phyloP scores from a whole-genome alignment of 2,888 invertebrate species.

The Adelphocoris suturalis region DNA sequence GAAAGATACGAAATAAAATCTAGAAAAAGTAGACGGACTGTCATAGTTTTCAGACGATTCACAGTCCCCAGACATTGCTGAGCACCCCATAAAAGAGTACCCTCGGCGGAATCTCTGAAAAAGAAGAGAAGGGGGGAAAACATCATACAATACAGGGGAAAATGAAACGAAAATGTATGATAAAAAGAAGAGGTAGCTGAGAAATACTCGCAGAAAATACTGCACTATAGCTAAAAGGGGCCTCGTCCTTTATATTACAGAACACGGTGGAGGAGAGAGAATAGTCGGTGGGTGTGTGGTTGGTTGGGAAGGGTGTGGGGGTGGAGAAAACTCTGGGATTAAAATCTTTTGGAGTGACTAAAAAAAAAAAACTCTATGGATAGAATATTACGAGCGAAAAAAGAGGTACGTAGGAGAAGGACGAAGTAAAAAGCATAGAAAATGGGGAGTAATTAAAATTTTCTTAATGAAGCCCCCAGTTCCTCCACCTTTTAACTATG shows the following conservation, averaged over 20 bases:
- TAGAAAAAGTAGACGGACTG: background rate
- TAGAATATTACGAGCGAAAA: background rate
- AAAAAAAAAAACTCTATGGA: constrained; percentile 23
- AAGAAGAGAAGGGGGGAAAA: background rate
- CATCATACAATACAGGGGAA: background rate
- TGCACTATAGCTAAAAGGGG: constrained; percentile 58
- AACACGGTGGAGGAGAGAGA: background rate
- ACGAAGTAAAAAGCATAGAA: constrained; percentile 37
- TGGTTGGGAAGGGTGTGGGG: background rate
- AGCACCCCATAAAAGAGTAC: background rate
- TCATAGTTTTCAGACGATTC: background rate
- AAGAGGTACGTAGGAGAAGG: background rate
- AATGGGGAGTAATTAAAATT: constrained; percentile 62
- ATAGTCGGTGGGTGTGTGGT: background rate
- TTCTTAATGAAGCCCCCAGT: constrained; percentile 35
- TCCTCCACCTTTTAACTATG: background rate
- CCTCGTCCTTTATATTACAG: constrained; percentile 47
- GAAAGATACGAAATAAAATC: too few relatives aligned
- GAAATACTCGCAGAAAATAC: constrained; percentile 54
- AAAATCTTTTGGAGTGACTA: constrained; percentile 63
- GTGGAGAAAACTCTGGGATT: constrained; percentile 45
- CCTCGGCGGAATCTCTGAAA: constrained; percentile 6
- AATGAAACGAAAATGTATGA: background rate
- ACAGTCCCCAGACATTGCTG: constrained; percentile 1
- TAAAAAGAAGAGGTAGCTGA: background rate